Base-by-base conservation (phyloP, 2,888 invertebrate genomes). In the Fabriciana adippe region DNA sequence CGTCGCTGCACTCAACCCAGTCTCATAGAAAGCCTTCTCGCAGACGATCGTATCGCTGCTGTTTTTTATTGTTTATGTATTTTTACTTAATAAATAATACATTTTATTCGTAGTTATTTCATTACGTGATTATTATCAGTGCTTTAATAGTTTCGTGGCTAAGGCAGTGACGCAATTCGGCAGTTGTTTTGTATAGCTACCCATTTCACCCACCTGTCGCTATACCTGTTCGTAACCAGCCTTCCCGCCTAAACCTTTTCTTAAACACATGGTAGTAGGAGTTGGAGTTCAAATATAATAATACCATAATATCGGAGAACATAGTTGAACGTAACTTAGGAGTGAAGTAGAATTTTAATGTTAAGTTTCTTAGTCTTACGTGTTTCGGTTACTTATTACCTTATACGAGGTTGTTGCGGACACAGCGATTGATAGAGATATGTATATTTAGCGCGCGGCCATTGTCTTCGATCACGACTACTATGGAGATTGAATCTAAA, bases 311-410 rank as follows among this genome's bases (percentile, higher is more conserved):
- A 67, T 60, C 75, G 75, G 77, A 75, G 64, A 47, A 35, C 81
- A 86, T 87, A 85, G 76, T 74, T 83, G 55, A 74, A 76, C 83
- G 83, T 83, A 78, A 68, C 73, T 68, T 68, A 68, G 63, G 54
- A 63, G 69, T 62, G 64, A 75, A 75, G 79, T 80, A 73, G 83
- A 85, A 89, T 89, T 86, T 80, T 77, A 88, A 88, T 84, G 83
- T 81, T 82, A 82, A 84, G 83, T 86, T 82, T 82, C 82, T 80
- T 76, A 77, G 76, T 68, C 67, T 75, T 82, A 89, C 92, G 92
- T 91, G 92, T 81, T 80, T 79, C 71, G 91, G 76, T 82, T 91
- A 87, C 86, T 83, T 90, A 90, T 90, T 85, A 83, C 88, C 84
- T 72, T 88, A 83, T 80, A 83, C 76, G 76, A 69, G 81, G 84